These are phyloP conservation scores for Callopanchax toddi DNA, from an alignment of 2,113 vertebrate species.

Conservation along the genomic window DNA sequence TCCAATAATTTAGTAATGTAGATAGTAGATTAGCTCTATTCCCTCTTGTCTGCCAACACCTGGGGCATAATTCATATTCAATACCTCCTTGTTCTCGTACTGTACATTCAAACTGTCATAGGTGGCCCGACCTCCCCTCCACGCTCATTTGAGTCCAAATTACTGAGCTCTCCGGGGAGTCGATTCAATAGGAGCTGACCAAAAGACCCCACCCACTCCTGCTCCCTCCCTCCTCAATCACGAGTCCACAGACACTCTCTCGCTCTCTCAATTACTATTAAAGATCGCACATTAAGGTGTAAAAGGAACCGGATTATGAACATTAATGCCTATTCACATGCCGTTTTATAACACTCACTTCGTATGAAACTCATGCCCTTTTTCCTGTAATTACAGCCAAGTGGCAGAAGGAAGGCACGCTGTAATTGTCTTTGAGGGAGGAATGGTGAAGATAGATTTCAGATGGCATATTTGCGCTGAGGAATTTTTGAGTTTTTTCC, in stretches of 20 bases:
- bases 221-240: neutral
- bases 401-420: slow-evolving; percentile 66
- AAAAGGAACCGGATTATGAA: slow-evolving; percentile 53
- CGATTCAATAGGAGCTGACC: slow-evolving; percentile 63
- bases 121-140: slow-evolving; percentile 57
- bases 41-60: slow-evolving; percentile 77
- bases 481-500: slow-evolving; percentile 63
- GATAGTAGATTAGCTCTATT: slow-evolving; percentile 79
- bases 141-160: slow-evolving; percentile 69
- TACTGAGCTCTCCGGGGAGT: slow-evolving; percentile 47
- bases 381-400: slow-evolving; percentile 73
- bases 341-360: slow-evolving; percentile 62
- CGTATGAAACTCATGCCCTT: slow-evolving; percentile 67
- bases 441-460: slow-evolving; percentile 74
- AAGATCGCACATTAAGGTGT: slow-evolving; percentile 61
- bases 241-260: slow-evolving; percentile 15
- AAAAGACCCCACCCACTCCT: slow-evolving; percentile 10
- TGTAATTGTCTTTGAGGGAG: slow-evolving; percentile 73
- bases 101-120: slow-evolving; percentile 59
- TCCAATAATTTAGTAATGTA: slow-evolving; percentile 80
- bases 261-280: slow-evolving; percentile 23
- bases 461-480: slow-evolving; percentile 71
- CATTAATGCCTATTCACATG: slow-evolving; percentile 65
- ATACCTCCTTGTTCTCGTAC: slow-evolving; percentile 69
- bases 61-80: slow-evolving; percentile 83